Evolutionary conservation across 2,888 invertebrate genomes (phyloP).

Genomic region (Agonopterix heracliana): DNA sequence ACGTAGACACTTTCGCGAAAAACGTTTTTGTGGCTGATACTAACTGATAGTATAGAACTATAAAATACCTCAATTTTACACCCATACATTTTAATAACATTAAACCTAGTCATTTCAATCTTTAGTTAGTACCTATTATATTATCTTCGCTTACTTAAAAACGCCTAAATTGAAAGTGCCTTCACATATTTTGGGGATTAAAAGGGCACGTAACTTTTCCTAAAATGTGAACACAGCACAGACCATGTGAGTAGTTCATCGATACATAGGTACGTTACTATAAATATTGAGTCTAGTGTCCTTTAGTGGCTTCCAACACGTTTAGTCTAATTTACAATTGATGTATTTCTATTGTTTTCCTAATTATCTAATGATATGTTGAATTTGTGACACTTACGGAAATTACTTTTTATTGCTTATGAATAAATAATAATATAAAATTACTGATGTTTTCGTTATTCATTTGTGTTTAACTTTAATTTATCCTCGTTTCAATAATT

Average conservation of each 20-base stretch:
- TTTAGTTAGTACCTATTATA: no score
- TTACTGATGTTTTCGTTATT: slow-evolving; percentile 22
- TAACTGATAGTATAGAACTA: no score
- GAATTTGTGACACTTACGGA: slow-evolving; percentile 59
- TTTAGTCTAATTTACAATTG: slow-evolving; percentile 40
- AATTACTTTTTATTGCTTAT: slow-evolving; percentile 75
- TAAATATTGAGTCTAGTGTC: slow-evolving; percentile 28
- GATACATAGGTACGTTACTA: slow-evolving; percentile 15
- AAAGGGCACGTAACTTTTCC: slow-evolving; percentile 31
- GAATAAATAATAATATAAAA: slow-evolving; percentile 64
- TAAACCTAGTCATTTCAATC: no score
- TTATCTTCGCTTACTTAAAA: not conserved
- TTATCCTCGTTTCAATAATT: no score
- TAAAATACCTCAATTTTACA: no score
- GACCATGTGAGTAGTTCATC: slow-evolving; percentile 32
- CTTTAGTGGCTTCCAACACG: slow-evolving; percentile 50
- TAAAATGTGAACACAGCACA: slow-evolving; percentile 12
- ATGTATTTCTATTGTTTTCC: slow-evolving; percentile 40
- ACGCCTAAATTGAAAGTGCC: slow-evolving; percentile 55
- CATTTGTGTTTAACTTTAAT: no score
- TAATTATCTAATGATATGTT: slow-evolving; percentile 45
- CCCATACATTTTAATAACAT: no score
- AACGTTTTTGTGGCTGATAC: no score
- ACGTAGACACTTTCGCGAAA: no score
- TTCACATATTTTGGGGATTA: slow-evolving; percentile 47